Evolutionary conservation across 2,113 vertebrate species (phyloP).

Genomic region (Calonectris borealis): DNA sequence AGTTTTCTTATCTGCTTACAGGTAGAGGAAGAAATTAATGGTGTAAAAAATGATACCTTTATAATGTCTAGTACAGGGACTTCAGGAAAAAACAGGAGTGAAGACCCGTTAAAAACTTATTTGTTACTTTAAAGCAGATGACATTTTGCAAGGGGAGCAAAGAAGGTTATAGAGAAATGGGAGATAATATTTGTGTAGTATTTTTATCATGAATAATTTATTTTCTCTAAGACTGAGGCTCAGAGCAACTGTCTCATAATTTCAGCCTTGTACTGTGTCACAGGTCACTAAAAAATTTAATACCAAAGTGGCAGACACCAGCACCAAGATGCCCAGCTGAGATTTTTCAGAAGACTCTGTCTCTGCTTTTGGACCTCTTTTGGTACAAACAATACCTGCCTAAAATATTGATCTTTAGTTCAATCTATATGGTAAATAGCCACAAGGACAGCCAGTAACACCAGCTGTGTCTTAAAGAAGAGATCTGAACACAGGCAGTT

Average conservation of each 20-base stretch:
- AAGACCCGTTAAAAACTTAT: neutral
- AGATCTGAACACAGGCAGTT: neutral
- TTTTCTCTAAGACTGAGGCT: neutral
- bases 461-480: neutral
- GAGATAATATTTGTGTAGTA: neutral
- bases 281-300: neutral
- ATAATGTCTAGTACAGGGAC: neutral
- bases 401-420: neutral
- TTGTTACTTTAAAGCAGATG: neutral
- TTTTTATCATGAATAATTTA: neutral
- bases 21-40: neutral
- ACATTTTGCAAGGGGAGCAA: neutral
- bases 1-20: neutral
- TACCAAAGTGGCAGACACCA: neutral
- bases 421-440: neutral
- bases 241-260: neutral
- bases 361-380: neutral
- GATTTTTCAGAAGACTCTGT: neutral
- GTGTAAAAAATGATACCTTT: neutral
- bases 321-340: neutral
- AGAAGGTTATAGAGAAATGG: neutral
- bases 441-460: neutral
- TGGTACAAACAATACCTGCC: neutral
- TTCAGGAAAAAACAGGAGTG: neutral
- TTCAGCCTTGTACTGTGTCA: neutral